A percentile compares a stretch with the other conserved stretches of the same genome.
Conservation (phyloP, 1,140 invertebrate species). For the Drosophila arizonae region DNA sequence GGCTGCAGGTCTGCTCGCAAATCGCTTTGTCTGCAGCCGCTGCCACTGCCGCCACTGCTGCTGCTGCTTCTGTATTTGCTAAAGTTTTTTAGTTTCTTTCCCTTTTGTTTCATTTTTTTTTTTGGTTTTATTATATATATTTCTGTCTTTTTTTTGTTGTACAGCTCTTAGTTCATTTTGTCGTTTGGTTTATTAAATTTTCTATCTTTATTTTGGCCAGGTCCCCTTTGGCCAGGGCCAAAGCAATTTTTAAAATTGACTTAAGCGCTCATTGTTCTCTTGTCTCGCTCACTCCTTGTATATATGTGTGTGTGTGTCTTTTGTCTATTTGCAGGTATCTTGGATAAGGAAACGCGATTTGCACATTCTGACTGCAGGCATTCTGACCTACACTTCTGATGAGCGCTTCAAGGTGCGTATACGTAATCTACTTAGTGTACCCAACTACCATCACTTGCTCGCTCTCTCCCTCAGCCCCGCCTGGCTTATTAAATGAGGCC, state of each 20-base stretch:
- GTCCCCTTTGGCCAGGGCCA: constrained; percentile 33
- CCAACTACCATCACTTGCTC: not conserved
- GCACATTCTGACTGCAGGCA: constrained; percentile 90
- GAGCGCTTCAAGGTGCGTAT: constrained; percentile 86
- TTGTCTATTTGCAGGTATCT: constrained; percentile 85
- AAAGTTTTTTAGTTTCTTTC: constrained; percentile 37
- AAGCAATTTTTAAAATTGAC: constrained; percentile 78
- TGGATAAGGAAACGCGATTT: constrained; percentile 90
- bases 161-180: constrained; percentile 62
- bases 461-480: not conserved
- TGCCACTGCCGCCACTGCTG: not conserved
- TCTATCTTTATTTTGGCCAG: constrained; percentile 55
- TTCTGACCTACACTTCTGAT: constrained; percentile 90
- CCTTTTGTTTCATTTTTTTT: constrained; percentile 32
- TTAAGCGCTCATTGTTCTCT: constrained; percentile 60
- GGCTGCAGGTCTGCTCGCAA: constrained; percentile 27
- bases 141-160: not conserved
- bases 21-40: constrained; percentile 41
- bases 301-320: constrained; percentile 21
- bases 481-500: constrained; percentile 67
- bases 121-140: constrained; percentile 5
- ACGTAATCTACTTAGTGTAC: constrained; percentile 50
- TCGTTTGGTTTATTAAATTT: constrained; percentile 74
- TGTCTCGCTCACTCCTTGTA: constrained; percentile 25
- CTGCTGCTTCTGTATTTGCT: constrained; percentile 24